phyloP scores from a whole-genome alignment of 2,888 invertebrate species.

The Drosophila anomelani region DNA sequence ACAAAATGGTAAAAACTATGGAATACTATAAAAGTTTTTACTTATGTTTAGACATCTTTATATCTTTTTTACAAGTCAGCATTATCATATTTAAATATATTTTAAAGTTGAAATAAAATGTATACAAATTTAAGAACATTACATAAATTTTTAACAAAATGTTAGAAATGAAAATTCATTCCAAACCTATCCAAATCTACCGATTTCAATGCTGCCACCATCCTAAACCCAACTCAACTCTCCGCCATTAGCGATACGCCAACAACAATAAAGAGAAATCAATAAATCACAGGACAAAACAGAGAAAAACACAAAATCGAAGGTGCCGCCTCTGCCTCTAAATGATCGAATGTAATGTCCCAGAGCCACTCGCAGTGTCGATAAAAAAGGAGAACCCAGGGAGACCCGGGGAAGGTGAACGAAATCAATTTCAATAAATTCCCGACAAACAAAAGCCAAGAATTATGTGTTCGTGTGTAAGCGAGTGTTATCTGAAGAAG shows the following conservation, averaged over 20 bases:
- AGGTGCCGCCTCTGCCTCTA: slow-evolving; percentile 44
- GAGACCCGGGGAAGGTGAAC: slow-evolving; percentile 17
- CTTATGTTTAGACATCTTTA: too few species aligned
- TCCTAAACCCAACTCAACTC: slow-evolving; percentile 64
- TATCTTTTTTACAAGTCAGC: too few species aligned
- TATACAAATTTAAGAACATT: background rate
- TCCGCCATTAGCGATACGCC: slow-evolving; percentile 70
- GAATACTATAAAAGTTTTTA: too few species aligned
- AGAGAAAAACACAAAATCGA: slow-evolving; percentile 13
- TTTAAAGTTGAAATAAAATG: background rate
- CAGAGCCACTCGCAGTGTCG: slow-evolving; percentile 50
- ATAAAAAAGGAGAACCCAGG: slow-evolving; percentile 25
- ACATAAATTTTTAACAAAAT: background rate
- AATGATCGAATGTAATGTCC: slow-evolving; percentile 58
- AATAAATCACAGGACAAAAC: slow-evolving; percentile 67
- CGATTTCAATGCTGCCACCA: background rate
- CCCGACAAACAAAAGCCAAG: slow-evolving; percentile 57
- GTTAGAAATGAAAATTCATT: background rate
- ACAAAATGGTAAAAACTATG: too few species aligned
- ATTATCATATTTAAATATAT: too few species aligned
- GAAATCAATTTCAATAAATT: slow-evolving; percentile 58
- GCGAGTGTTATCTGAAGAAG: slow-evolving; percentile 33
- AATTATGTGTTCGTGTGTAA: slow-evolving; percentile 51
- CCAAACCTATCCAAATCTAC: background rate
- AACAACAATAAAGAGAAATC: slow-evolving; percentile 54